Conservation (phyloP, 2,113 vertebrate species). For the Lagopus leucura region DNA sequence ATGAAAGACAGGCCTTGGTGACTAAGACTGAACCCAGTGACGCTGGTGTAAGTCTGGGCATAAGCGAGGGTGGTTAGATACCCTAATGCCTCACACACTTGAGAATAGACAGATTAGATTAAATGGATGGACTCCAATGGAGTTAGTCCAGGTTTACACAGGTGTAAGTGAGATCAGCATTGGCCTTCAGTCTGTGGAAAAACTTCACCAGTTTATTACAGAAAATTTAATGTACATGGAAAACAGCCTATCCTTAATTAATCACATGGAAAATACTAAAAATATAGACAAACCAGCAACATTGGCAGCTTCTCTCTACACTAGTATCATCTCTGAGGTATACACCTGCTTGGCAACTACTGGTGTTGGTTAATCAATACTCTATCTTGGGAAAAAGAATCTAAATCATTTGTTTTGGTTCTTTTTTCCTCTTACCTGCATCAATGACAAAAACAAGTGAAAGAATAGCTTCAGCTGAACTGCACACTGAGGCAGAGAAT, state of each 20-base stretch:
- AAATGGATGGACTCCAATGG: not conserved
- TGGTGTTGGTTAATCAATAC: not conserved
- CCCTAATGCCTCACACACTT: not conserved
- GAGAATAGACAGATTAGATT: not conserved
- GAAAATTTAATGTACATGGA: not conserved
- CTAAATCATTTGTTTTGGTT: not conserved
- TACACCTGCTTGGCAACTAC: constrained; percentile 25
- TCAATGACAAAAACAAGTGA: not conserved
- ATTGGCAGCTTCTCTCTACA: not conserved
- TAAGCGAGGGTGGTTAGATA: not conserved
- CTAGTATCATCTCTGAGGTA: not conserved
- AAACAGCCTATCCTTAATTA: constrained; percentile 40
- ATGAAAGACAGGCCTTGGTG: constrained; percentile 45
- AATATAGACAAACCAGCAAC: not conserved
- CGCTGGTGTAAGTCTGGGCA: not conserved
- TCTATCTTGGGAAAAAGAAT: not conserved
- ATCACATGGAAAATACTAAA: constrained; percentile 35
- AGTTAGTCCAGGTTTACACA: constrained; percentile 51
- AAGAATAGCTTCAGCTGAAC: not conserved
- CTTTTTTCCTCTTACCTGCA: not conserved
- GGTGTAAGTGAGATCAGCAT: constrained; percentile 65
- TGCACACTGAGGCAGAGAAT: not conserved
- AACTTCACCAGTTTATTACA: constrained; percentile 19
- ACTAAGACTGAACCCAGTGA: constrained; percentile 12
- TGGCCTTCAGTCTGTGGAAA: constrained; percentile 54